These are phyloP conservation scores for Drosophila bocqueti DNA, from an alignment of 1,140 invertebrate species.

Conservation along the genomic window DNA sequence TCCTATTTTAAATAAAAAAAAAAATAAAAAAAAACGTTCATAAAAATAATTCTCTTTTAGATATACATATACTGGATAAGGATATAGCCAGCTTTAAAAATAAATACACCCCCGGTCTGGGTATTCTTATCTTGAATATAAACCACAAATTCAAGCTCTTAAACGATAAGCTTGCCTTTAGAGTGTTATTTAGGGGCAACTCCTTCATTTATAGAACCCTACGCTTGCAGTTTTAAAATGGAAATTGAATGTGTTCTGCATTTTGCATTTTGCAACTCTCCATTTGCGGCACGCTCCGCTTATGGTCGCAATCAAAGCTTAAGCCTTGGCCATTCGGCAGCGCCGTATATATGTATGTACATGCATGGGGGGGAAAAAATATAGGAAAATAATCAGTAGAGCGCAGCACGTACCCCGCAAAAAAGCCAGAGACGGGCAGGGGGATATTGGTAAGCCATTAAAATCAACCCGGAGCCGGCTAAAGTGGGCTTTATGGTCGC, in stretches of 20 bases:
- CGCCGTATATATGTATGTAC: constrained; percentile 6
- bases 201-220: constrained; percentile 37
- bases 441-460: constrained; percentile 46
- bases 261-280: constrained; percentile 36
- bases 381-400: constrained; percentile 54
- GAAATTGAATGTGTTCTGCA: constrained; percentile 61
- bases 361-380: constrained; percentile 15
- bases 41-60: not conserved
- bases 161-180: not conserved
- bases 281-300: constrained; percentile 34
- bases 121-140: not conserved
- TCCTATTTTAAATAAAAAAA: not conserved
- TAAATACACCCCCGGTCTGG: not conserved
- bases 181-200: constrained; percentile 1
- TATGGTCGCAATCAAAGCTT: constrained; percentile 53
- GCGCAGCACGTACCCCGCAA: constrained; percentile 30
- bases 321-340: constrained; percentile 29
- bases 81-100: no score
- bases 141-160: not conserved
- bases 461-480: constrained; percentile 43
- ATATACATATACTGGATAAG: no score
- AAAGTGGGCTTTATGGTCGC: constrained; percentile 30
- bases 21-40: not conserved
- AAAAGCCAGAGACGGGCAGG: constrained; percentile 6
- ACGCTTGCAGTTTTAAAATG: constrained; percentile 60